A percentile compares a stretch with the other conserved stretches of the same genome.
Conservation (phyloP, 2,888 invertebrate genomes). For the Drosophila mimica region DNA sequence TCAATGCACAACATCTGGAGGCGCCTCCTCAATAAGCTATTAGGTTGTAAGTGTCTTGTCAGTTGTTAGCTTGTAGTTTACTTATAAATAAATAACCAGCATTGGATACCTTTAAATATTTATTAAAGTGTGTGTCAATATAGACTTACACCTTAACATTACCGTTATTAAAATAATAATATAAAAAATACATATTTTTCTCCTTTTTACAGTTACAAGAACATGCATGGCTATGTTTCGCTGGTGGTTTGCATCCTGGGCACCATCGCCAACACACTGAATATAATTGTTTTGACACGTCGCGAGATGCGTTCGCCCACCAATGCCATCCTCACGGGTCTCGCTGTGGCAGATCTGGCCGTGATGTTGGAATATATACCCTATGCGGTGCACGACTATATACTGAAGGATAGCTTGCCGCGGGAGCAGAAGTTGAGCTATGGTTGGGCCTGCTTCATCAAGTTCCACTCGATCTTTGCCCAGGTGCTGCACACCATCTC, state of each 20-base stretch:
- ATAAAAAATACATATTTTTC: neutral
- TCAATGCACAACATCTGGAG: neutral
- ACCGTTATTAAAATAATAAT: neutral
- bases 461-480: conserved; percentile 95
- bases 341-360: conserved; percentile 96
- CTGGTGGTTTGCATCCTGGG: conserved; percentile 95
- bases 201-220: conserved; percentile 87
- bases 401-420: conserved; percentile 86
- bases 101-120: neutral
- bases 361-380: conserved; percentile 98
- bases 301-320: conserved; percentile 96
- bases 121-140: neutral
- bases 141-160: neutral
- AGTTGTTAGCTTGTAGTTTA: neutral
- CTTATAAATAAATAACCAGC: neutral
- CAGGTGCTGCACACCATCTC: conserved; percentile 96
- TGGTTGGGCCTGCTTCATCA: conserved; percentile 93
- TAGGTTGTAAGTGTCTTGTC: conserved; percentile 4
- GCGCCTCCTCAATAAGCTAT: neutral
- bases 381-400: conserved; percentile 92
- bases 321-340: conserved; percentile 94
- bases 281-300: conserved; percentile 94
- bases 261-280: conserved; percentile 95
- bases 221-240: conserved; percentile 93
- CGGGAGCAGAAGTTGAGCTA: conserved; percentile 88